Base-by-base conservation (phyloP, 2,888 invertebrate species). In the Athalia circularis region DNA sequence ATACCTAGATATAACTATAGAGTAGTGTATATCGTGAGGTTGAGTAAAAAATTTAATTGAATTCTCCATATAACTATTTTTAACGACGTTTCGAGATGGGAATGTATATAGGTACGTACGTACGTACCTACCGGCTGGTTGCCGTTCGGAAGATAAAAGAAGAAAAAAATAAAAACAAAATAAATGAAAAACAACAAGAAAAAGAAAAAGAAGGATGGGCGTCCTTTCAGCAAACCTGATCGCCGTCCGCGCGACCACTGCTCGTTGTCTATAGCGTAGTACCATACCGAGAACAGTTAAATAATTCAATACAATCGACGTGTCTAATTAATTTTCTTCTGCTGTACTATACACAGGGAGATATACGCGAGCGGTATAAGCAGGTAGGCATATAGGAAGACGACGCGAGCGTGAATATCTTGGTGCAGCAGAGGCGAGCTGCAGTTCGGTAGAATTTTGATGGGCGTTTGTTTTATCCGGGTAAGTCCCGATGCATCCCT, bases 221-320 rank as follows among this genome's bases (percentile, higher is more conserved):
- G 75, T 75, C 75, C 62, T 75, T 75, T 75, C 29, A 62, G 75
- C 75, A 75, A 75, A 75, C 75, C 75, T 75, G 75, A 52, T 75
- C 64, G 45, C 62, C 47, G 52, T n/a, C 45, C 72, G 59, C 15
- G 50, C 43, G 11, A 15, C 9, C 54, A 5, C 29, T 29, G 29
- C 29, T 29, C 29, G 29, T 29, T 68, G 11, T 59, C 43, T 45
- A 7, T 45, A 65, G 6, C n/a, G n/a, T 67, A 50, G 65, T 52
- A 70, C 13, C 59, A 47, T 72, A 72, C 72, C 72, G 50, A 64
- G 75, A 64, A 64, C 75, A 52, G 75, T 75, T 61, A 75, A 64
- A 61, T 64, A 64, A 75, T 75, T 75, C 75, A 64, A 59, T 62
- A 62, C 75, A 62, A 75, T 75, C 75, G 62, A 75, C 75, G 62